Evolutionary conservation across 92 coral and sea anemone genomes (phyloP), one percentile per base, ranked within the genome.

Genomic region (Zoanthus sansibaricus): DNA sequence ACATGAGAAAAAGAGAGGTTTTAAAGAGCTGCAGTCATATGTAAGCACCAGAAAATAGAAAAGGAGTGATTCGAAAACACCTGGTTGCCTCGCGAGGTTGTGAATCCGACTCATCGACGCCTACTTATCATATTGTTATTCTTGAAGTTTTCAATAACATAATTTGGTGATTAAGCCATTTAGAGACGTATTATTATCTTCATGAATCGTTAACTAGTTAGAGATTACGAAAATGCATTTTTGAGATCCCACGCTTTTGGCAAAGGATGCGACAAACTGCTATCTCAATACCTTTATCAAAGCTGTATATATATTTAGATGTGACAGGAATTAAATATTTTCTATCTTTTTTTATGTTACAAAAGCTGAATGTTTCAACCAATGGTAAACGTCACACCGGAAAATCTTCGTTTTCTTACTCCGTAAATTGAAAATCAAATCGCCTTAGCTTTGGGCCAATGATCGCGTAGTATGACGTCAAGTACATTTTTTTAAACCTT

Each of bases 401-500:
- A 14, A 18, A 62, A n/a, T 62, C 5, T 73, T 71, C 49, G n/a
- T 12, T 17, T 46, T 16, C 20, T 13, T 0, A 9, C n/a, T 18
- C 18, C 37, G 61, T 47, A 15, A 48, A 75, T 46, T 31, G 54
- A 12, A 14, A 46, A 16, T 9, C 10, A 7, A 33, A n/a, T 21
- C 77, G 77, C 16, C 55, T 17, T 9, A 18, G 54, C 37, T 75
- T 75, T 32, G 33, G 5, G n/a, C 7, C 78, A 47, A 32, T 32
- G 67, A 76, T 76, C 30, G 48, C 82, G 45, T 21, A 55, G 6
- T 4, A 58, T 76, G 82, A 76, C 82, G 82, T 76, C 82, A 76
- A 12, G 17, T 54, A 6, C 11, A 76, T 48, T 20, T 69, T 69
- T 58, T 4, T 37, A 32, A 25, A 9, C 37, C 61, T 6, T 47